phyloP scores from a whole-genome alignment of 1,140 invertebrate genomes.

The Cepaea nemoralis region DNA sequence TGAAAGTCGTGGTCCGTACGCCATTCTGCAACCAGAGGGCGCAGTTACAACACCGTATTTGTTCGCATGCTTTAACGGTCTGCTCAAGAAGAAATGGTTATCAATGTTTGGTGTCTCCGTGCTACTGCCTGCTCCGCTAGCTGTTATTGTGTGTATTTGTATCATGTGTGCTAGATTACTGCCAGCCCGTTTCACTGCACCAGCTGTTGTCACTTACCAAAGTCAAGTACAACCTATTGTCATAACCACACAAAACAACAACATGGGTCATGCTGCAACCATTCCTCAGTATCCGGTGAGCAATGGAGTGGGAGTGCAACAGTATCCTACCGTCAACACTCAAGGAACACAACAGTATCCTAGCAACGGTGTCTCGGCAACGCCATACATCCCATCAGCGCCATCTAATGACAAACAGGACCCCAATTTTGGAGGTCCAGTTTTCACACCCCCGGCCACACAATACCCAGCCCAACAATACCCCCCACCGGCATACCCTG shows the following conservation, averaged over 20 bases:
- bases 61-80: neutral
- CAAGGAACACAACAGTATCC: neutral
- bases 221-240: neutral
- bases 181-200: neutral
- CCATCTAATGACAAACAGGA: no score
- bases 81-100: neutral
- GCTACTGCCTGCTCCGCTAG: neutral
- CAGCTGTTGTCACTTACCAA: neutral
- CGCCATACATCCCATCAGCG: neutral
- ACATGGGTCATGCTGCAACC: no score
- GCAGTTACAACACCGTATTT: neutral
- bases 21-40: neutral
- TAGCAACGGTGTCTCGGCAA: neutral
- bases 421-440: neutral
- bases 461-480: neutral
- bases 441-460: no score
- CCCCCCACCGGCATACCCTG: neutral
- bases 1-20: no score
- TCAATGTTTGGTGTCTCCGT: neutral
- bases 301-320: neutral
- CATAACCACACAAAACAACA: neutral
- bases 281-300: neutral
- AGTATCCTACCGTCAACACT: neutral
- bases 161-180: neutral
- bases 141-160: neutral